Percentiles rank a stretch among this genome's conserved stretches.
Conservation (phyloP, 2,888 invertebrate species). For the Nymphalis urticae region DNA sequence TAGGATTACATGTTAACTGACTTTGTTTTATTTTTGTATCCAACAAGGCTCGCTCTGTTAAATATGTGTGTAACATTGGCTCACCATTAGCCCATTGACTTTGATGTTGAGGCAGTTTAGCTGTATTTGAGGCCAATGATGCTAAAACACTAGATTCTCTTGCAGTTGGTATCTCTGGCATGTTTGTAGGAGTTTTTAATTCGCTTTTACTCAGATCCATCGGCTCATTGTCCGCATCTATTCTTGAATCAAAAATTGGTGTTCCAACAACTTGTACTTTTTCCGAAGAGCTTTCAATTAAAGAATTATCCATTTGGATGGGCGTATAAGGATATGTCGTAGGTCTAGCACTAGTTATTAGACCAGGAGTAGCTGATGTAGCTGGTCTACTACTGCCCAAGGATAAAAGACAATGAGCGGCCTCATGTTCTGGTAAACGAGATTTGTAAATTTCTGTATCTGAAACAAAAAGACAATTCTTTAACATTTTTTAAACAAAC, state of each 20-base stretch:
- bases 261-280: conserved; percentile 51
- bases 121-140: conserved; percentile 83
- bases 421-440: conserved; percentile 91
- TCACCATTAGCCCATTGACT: conserved; percentile 82
- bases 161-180: conserved; percentile 82
- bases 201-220: conserved; percentile 77
- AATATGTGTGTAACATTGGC: conserved; percentile 86
- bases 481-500: no score
- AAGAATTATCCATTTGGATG: conserved; percentile 56
- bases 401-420: conserved; percentile 90
- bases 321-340: conserved; percentile 86
- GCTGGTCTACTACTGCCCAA: conserved; percentile 84
- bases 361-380: conserved; percentile 75
- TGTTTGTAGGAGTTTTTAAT: conserved; percentile 56
- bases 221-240: conserved; percentile 78
- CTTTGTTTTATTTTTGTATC: conserved; percentile 87
- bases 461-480: conserved; percentile 50
- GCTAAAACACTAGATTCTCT: conserved; percentile 83
- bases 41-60: conserved; percentile 86
- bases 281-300: conserved; percentile 58
- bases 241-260: conserved; percentile 55
- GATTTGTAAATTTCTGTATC: conserved; percentile 86
- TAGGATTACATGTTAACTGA: conserved; percentile 72
- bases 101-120: conserved; percentile 81
- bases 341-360: conserved; percentile 83